phyloP scores from a whole-genome alignment of 2,113 vertebrate species.

The Plestiodon gilberti region DNA sequence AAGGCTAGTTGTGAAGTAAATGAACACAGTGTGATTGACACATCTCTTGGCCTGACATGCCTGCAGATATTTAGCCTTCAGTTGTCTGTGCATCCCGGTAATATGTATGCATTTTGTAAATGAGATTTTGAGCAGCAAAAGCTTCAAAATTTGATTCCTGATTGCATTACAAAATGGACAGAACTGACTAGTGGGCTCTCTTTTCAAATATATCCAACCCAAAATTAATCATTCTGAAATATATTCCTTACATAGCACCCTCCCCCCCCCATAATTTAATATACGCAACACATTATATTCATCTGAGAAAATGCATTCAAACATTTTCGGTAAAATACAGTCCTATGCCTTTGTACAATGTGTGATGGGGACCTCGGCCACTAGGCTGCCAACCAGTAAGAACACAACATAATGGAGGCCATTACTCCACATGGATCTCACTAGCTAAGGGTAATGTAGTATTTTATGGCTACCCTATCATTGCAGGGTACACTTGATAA shows the following conservation, averaged over 20 bases:
- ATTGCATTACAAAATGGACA: not conserved
- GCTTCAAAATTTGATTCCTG: not conserved
- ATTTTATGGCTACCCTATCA: too few species aligned
- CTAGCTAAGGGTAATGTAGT: not conserved
- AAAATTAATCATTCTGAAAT: not conserved
- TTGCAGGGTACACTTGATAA: too few species aligned
- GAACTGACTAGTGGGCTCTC: not conserved
- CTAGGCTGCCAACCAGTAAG: not conserved
- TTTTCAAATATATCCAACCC: not conserved
- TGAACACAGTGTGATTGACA: not conserved
- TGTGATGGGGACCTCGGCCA: not conserved
- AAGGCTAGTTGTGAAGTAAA: not conserved
- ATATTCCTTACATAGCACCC: not conserved
- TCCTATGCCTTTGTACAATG: not conserved
- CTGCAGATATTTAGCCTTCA: not conserved
- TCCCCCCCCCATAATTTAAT: not conserved
- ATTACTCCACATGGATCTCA: not conserved
- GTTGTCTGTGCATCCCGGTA: not conserved
- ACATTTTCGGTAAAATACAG: not conserved
- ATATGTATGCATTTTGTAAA: not conserved
- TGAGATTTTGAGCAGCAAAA: not conserved
- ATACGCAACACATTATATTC: not conserved
- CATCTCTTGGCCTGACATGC: not conserved
- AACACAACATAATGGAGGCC: not conserved
- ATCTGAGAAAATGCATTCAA: not conserved